Evolutionary conservation across 2,797 vertebrate genomes (phyloP).

Genomic region (Heteromormyrus szaboi): DNA sequence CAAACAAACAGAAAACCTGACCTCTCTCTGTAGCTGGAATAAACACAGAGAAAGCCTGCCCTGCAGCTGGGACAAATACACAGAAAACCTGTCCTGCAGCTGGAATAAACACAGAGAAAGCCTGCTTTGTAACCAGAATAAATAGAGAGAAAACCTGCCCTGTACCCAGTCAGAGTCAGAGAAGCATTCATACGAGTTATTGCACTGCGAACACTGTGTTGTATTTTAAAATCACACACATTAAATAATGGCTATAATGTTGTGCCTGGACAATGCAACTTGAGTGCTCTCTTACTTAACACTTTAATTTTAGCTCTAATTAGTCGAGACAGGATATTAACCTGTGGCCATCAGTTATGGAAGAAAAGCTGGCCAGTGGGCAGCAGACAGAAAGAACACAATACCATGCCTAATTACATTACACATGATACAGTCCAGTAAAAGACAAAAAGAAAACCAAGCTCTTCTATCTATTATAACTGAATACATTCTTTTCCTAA

Average conservation of each 20-base stretch:
- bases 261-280: slow-evolving; percentile 10
- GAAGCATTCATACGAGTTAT: background rate
- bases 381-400: background rate
- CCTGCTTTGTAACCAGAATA: background rate
- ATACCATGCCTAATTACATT: background rate
- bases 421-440: background rate
- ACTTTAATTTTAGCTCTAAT: background rate
- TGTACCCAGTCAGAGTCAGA: background rate
- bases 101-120: background rate
- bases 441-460: background rate
- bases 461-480: background rate
- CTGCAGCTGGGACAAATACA: background rate
- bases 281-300: slow-evolving; percentile 9
- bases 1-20: background rate
- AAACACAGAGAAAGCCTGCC: background rate
- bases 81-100: background rate
- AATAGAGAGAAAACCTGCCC: background rate
- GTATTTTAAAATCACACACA: background rate
- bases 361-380: background rate
- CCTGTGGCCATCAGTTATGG: slow-evolving; percentile 1
- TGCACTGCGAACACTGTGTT: background rate
- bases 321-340: background rate
- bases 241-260: background rate
- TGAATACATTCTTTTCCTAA: background rate
- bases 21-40: background rate